phyloP scores from a whole-genome alignment of 2,113 vertebrate species.

The Microcebus murinus region DNA sequence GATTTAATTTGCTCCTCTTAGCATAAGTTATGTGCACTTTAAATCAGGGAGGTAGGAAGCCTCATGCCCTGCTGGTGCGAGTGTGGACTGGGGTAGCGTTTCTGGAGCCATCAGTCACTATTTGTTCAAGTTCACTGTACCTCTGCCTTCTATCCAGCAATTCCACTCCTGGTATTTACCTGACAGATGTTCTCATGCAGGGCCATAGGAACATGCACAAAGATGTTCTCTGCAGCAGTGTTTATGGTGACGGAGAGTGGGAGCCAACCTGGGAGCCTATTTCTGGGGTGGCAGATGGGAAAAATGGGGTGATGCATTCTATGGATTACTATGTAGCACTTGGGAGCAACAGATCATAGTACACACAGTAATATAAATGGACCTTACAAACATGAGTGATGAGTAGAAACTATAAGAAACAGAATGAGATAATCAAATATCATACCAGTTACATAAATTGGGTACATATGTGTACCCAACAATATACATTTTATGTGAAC shows the following conservation, averaged over 20 bases:
- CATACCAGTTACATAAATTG: background rate
- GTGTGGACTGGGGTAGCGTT: background rate
- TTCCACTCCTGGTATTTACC: background rate
- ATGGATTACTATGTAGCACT: background rate
- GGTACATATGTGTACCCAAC: background rate
- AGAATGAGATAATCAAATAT: background rate
- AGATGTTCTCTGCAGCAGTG: background rate
- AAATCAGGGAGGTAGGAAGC: background rate
- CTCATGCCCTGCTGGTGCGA: background rate
- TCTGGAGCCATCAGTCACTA: background rate
- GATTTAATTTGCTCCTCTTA: background rate
- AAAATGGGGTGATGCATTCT: no score
- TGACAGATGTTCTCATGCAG: background rate
- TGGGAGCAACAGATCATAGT: background rate
- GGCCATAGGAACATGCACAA: background rate
- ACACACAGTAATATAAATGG: background rate
- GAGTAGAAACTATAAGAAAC: background rate
- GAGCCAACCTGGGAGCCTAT: background rate
- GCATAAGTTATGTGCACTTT: background rate
- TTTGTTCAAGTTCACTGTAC: background rate
- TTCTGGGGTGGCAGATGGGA: background rate
- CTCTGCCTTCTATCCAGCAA: background rate
- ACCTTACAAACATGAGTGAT: background rate
- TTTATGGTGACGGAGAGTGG: background rate
- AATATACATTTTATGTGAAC: background rate